phyloP scores from a whole-genome alignment of 2,888 invertebrate species.

The Rhamphomyia laevipes region DNA sequence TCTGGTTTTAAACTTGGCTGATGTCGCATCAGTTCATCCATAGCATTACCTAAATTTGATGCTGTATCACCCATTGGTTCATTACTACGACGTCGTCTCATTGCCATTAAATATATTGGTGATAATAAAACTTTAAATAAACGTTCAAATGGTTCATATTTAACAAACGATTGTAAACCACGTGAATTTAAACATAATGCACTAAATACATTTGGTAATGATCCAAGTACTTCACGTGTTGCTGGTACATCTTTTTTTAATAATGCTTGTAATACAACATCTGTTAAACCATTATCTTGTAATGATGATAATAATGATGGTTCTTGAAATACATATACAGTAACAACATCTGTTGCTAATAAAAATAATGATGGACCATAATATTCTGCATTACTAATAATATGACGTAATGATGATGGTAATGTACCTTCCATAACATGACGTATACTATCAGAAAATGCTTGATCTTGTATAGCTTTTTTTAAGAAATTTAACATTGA shows the following conservation, averaged over 20 bases:
- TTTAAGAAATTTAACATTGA: slow-evolving; percentile 83
- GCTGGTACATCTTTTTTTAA: slow-evolving; percentile 72
- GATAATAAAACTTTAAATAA: slow-evolving; percentile 69
- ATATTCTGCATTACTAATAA: slow-evolving; percentile 81
- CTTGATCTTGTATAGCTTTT: slow-evolving; percentile 69
- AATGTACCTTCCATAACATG: slow-evolving; percentile 79
- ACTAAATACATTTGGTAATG: slow-evolving; percentile 76
- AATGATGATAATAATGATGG: slow-evolving; percentile 70
- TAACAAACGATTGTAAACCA: slow-evolving; percentile 66
- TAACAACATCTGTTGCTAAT: slow-evolving; percentile 72
- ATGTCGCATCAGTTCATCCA: slow-evolving; percentile 83
- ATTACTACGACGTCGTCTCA: slow-evolving; percentile 68
- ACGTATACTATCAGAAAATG: slow-evolving; percentile 67
- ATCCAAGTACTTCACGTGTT: slow-evolving; percentile 65
- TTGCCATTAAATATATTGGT: slow-evolving; percentile 71
- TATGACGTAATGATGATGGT: slow-evolving; percentile 65
- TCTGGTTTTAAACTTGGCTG: slow-evolving; percentile 69
- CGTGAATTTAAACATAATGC: slow-evolving; percentile 74
- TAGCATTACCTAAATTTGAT: slow-evolving; percentile 71
- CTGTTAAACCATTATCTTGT: slow-evolving; percentile 77
- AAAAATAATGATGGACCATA: slow-evolving; percentile 78
- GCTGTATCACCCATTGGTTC: slow-evolving; percentile 72
- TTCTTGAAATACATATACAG: slow-evolving; percentile 73
- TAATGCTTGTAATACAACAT: slow-evolving; percentile 72
- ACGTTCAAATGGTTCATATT: slow-evolving; percentile 68